phyloP scores from a whole-genome alignment of 2,113 vertebrate species.

The Eidolon helvum region DNA sequence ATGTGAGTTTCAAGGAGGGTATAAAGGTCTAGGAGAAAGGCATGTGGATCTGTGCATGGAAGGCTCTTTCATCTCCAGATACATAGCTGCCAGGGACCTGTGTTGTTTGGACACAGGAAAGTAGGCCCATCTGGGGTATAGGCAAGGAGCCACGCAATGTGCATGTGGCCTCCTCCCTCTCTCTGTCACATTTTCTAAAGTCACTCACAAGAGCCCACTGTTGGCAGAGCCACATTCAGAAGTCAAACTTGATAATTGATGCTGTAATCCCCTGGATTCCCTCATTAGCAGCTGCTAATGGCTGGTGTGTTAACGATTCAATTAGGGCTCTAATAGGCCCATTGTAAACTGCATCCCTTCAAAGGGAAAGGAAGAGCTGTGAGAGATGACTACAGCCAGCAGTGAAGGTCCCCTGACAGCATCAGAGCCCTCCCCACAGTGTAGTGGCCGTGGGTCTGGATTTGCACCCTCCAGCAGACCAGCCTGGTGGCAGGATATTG shows the following conservation, averaged over 20 bases:
- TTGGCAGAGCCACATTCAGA: conserved; percentile 71
- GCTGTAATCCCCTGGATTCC: conserved; percentile 82
- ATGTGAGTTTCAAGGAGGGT: not conserved
- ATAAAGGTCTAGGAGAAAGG: not conserved
- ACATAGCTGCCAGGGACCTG: not conserved
- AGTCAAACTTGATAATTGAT: conserved; percentile 80
- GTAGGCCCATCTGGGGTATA: not conserved
- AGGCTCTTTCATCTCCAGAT: not conserved
- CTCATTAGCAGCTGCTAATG: conserved; percentile 84
- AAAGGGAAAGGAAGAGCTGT: conserved; percentile 60
- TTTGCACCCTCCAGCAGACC: conserved; percentile 12
- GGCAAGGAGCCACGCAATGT: not conserved
- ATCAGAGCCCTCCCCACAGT: not conserved
- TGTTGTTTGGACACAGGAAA: not conserved
- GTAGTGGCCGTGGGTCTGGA: not conserved
- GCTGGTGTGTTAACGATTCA: conserved; percentile 78
- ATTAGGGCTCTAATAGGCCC: conserved; percentile 83
- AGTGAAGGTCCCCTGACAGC: conserved; percentile 29
- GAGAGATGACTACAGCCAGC: conserved; percentile 53
- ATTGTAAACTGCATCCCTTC: conserved; percentile 78
- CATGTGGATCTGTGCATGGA: not conserved
- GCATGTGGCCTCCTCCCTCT: not conserved
- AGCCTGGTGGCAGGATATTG: not conserved
- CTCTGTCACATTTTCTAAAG: conserved; percentile 56
- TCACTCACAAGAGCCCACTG: conserved; percentile 66